phyloP scores from a whole-genome alignment of 2,797 vertebrate species.

The Phaenicophaeus curvirostris region DNA sequence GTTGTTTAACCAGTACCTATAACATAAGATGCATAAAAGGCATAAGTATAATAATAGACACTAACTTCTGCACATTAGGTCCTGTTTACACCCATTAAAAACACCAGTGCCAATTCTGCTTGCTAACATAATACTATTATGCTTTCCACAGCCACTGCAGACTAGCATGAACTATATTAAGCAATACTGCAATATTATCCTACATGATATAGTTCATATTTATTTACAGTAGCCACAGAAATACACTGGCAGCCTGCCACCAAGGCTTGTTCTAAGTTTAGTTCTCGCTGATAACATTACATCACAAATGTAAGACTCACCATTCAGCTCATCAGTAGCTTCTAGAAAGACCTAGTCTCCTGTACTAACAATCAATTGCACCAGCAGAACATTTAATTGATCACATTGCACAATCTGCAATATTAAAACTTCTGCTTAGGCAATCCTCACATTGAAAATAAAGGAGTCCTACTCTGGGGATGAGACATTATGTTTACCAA shows the following conservation, averaged over 20 bases:
- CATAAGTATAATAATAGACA: background rate
- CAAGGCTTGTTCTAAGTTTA: conserved; percentile 13
- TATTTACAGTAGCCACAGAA: conserved; percentile 48
- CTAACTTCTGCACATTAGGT: background rate
- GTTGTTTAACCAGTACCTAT: conserved; percentile 95
- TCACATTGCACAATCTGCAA: background rate
- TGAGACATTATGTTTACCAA: too few relatives aligned
- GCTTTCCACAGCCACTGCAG: background rate
- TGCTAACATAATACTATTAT: background rate
- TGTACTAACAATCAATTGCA: background rate
- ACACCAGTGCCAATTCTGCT: background rate
- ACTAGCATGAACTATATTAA: conserved; percentile 37
- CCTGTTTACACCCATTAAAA: background rate
- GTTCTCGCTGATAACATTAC: background rate
- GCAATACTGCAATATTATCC: conserved; percentile 38
- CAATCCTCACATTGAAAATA: background rate
- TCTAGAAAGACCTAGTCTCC: background rate
- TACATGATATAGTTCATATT: conserved; percentile 29
- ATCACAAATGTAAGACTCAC: background rate
- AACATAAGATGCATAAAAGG: background rate
- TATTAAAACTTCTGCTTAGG: background rate
- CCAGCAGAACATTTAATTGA: background rate
- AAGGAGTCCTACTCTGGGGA: background rate
- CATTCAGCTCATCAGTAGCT: background rate
- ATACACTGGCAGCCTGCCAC: background rate